A percentile compares a stretch with the other conserved stretches of the same genome.
Evolutionary conservation across 2,888 invertebrate species (phyloP).

Genomic region (Mythimna ferrago): DNA sequence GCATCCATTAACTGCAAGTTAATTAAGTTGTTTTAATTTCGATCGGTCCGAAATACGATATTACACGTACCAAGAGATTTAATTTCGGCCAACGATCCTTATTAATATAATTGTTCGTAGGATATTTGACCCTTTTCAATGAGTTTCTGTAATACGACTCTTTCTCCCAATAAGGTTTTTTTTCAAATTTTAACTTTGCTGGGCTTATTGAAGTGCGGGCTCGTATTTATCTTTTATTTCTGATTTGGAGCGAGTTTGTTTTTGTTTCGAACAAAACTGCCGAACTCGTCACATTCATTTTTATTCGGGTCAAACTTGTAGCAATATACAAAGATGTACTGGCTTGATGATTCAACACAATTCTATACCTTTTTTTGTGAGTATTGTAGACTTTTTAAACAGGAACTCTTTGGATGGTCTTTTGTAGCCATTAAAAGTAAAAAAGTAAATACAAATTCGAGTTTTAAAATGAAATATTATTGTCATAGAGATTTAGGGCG

Average conservation of each 20-base stretch:
- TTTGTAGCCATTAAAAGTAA: too few species aligned
- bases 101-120: conserved; percentile 55
- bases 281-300: conserved; percentile 51
- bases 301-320: conserved; percentile 47
- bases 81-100: conserved; percentile 42
- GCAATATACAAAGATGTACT: conserved; percentile 33
- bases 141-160: conserved; percentile 59
- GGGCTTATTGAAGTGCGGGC: conserved; percentile 57
- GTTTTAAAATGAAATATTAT: too few species aligned
- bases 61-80: conserved; percentile 42
- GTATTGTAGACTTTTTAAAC: too few species aligned
- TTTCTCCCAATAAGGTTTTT: conserved; percentile 44
- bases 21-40: conserved; percentile 58
- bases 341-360: conserved; percentile 20
- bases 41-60: conserved; percentile 32
- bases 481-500: too few species aligned
- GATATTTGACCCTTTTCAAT: conserved; percentile 61
- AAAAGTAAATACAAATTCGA: too few species aligned
- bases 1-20: conserved; percentile 45
- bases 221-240: conserved; percentile 63
- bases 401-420: too few species aligned
- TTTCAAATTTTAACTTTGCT: conserved; percentile 58
- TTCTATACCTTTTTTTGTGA: conserved; percentile 20
- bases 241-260: conserved; percentile 51
- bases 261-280: conserved; percentile 50